Base-by-base conservation (phyloP, 1,140 invertebrate species). In the Idris sp. region DNA sequence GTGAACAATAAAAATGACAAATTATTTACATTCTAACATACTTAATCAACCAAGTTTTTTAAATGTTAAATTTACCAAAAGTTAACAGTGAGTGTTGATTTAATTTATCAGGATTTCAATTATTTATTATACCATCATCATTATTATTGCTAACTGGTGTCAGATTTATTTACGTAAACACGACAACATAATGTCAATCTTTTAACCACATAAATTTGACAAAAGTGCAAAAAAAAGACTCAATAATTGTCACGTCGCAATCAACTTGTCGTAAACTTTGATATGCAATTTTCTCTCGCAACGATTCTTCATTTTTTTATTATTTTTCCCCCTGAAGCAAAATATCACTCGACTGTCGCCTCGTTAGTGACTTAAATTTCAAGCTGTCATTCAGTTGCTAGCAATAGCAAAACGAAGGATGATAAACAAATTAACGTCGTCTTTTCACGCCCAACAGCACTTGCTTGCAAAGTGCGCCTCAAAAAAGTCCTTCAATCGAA, bases 391-490 rank as follows among this genome's bases (percentile, higher is more conserved):
- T 71, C 59, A 54, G 18, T 51, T 15, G 51, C 13, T n/a, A 14
- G 41, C 18, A 9, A 26, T 62, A 10, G 35, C 44, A 49, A 61
- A 76, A 71, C 44, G 51, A 69, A 59, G 18, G 36, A 58, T 38
- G 64, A 69, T 75, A 75, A 75, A 75, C 72, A 75, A 75, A 69
- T 75, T 75, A 75, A 75, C 48, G 58, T 65, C 59, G 28, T 19
- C 31, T 69, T 69, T 58, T 75, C 31, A 15, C 49, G 9, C 19
- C 10, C 30, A 11, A 40, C 40, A 33, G 4, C 38, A 49, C 5
- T 56, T 40, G 18, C 18, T 31, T 40, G 13, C 48, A 56, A 33
- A 30, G 14, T 35, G 9, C n/a, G 9, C 22, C 36, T 26, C 19
- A 48, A 26, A 40, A 48, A 38, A 44, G 15, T 25, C 16, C 5